Percentiles rank a stretch among this genome's conserved stretches.
These are phyloP conservation scores for Amphiprion ocellaris DNA, from an alignment of 2,113 vertebrate genomes.

Conservation along the genomic window DNA sequence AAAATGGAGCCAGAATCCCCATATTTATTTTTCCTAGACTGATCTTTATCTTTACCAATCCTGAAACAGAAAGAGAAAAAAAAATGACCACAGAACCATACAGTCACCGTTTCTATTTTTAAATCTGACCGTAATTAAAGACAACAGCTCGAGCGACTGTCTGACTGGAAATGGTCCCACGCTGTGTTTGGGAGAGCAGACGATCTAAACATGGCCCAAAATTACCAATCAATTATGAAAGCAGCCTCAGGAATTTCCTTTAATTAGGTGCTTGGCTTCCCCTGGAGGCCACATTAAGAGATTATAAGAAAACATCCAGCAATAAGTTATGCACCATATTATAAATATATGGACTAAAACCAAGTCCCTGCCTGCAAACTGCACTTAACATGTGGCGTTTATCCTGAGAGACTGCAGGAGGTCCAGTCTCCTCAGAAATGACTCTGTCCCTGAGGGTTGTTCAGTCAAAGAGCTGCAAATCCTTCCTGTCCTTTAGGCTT, in stretches of 20 bases:
- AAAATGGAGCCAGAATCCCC: slow-evolving; percentile 1
- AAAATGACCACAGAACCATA: slow-evolving; percentile 66
- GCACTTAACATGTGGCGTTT: background rate
- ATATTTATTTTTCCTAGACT: slow-evolving; percentile 35
- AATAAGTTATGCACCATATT: slow-evolving; percentile 21
- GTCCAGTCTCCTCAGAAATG: slow-evolving; percentile 25
- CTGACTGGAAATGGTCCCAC: slow-evolving; percentile 62
- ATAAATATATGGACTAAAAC: slow-evolving; percentile 18
- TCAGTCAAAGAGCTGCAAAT: slow-evolving; percentile 46
- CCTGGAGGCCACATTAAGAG: slow-evolving; percentile 63
- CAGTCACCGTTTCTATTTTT: slow-evolving; percentile 71
- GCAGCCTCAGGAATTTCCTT: slow-evolving; percentile 67
- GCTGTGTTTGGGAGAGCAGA: slow-evolving; percentile 44
- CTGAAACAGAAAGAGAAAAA: slow-evolving; percentile 45
- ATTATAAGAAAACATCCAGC: slow-evolving; percentile 42
- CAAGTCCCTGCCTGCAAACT: slow-evolving; percentile 18
- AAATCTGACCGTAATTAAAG: slow-evolving; percentile 75
- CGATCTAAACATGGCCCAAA: slow-evolving; percentile 64
- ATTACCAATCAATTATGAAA: slow-evolving; percentile 69
- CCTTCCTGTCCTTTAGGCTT: background rate
- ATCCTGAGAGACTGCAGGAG: slow-evolving; percentile 13
- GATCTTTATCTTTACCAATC: slow-evolving; percentile 61
- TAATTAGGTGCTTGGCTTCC: slow-evolving; percentile 63
- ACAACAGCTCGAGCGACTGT: slow-evolving; percentile 58
- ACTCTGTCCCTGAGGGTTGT: background rate